These are phyloP conservation scores for Ariopsis seemanni DNA, from an alignment of 2,113 vertebrate species.

Conservation along the genomic window DNA sequence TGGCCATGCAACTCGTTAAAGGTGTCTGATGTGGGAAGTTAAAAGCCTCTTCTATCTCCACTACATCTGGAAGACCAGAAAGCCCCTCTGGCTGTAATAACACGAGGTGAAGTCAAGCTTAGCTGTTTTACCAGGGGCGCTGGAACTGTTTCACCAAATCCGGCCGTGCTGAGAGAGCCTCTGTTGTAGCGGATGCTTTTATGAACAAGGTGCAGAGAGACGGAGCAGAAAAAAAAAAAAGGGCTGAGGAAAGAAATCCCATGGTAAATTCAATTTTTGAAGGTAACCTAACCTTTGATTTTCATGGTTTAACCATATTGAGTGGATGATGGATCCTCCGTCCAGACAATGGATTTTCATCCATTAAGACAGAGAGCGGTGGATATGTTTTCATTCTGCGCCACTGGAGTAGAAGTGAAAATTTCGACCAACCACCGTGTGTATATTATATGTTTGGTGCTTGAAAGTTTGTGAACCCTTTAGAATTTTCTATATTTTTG, in stretches of 20 bases:
- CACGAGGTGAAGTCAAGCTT: constrained; percentile 36
- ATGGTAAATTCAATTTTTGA: constrained; percentile 44
- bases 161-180: constrained; percentile 7
- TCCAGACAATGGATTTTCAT: constrained; percentile 43
- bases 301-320: constrained; percentile 43
- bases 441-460: too few species aligned
- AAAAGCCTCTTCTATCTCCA: constrained; percentile 33
- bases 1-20: not conserved
- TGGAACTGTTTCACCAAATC: constrained; percentile 27
- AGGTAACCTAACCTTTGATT: constrained; percentile 51
- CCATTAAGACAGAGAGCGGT: constrained; percentile 31
- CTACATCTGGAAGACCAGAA: constrained; percentile 35
- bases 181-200: constrained; percentile 24
- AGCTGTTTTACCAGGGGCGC: constrained; percentile 40
- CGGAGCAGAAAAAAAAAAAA: not conserved
- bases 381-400: constrained; percentile 39
- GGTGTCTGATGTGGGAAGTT: constrained; percentile 37
- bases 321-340: constrained; percentile 46
- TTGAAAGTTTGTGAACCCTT: too few species aligned
- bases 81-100: constrained; percentile 40
- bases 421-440: not conserved
- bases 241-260: constrained; percentile 3
- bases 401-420: constrained; percentile 29
- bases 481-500: too few species aligned
- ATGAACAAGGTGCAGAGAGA: constrained; percentile 10